Evolutionary conservation across 2,888 invertebrate genomes (phyloP).

Genomic region (Leistus spinibarbis): DNA sequence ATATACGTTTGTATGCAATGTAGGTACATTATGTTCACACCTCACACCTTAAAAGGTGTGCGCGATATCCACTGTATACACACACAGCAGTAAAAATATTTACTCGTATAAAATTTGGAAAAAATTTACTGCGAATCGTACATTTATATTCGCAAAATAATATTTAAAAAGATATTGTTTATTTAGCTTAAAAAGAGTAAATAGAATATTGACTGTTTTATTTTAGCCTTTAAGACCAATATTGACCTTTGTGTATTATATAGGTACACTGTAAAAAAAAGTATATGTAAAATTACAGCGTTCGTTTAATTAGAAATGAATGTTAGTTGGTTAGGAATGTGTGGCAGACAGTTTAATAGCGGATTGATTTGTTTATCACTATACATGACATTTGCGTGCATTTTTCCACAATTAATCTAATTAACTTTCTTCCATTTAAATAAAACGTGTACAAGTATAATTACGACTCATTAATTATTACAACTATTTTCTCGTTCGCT

Average conservation of each 20-base stretch:
- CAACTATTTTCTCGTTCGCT: background rate
- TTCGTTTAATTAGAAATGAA: no score
- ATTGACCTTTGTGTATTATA: no score
- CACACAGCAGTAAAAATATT: slow-evolving; percentile 6
- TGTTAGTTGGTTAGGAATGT: background rate
- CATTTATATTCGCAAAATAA: background rate
- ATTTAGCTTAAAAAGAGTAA: no score
- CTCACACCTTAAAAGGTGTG: slow-evolving; percentile 34
- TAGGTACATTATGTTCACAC: slow-evolving; percentile 31
- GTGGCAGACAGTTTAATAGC: background rate
- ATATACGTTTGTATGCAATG: slow-evolving; percentile 16
- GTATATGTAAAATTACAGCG: no score
- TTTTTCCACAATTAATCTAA: background rate
- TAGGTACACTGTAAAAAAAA: background rate
- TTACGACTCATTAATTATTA: background rate
- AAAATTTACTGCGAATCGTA: background rate
- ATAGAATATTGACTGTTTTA: no score
- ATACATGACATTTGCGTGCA: background rate
- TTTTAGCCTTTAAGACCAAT: no score
- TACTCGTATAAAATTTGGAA: slow-evolving; percentile 3
- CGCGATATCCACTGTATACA: background rate
- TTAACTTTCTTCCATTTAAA: background rate
- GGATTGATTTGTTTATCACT: background rate
- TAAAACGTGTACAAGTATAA: background rate
- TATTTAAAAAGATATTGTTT: no score